Evolutionary conservation across 2,797 vertebrate genomes (phyloP), one percentile per base, ranked within the genome.

Genomic region (Tolypeutes matacus): DNA sequence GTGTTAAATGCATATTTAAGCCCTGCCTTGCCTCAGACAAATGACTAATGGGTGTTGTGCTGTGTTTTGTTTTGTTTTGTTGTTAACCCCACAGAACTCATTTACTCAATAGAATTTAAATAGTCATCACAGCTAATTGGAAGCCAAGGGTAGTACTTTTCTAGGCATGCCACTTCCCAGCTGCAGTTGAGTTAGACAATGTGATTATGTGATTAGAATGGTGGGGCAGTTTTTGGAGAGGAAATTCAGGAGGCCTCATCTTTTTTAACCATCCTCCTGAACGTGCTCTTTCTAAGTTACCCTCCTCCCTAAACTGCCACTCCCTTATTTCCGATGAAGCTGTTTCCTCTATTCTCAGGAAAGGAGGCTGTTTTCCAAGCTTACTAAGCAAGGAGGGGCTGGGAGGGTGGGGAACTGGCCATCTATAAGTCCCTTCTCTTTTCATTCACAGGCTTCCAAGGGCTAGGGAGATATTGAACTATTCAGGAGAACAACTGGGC

Each of bases 81-180:
- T 77, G 42, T 89, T 96, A 81, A 95, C 73, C 69, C 76, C 83
- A 90, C 75, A 91, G 94, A 94, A 86, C 81, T 85, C 95, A 95
- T 96, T 96, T 91, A 91, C 76, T 91, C 91, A 95, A 95, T 94
- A 86, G 92, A 85, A 95, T 91, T 92, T 76, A 92, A 93, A 60
- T 65, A 94, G 82, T 94, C 75, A 90, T 67, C 78, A 58, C 3
- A 58, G 88, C 53, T 83, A 89, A 95, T 46, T 92, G 86, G 83
- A 89, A 75, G 88, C 73, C 3, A 0, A 86, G 65, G 49, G 53
- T n/a, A 46, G 75, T 51, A 9, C 69, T 91, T 95, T 70, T 62
- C 83, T 77, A 49, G 64, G 20, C 60, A 60, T 4, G 0, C 64
- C 46, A 46, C 29, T 56, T 58, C 15, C 46, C 76, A 89, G 95